Conservation (phyloP, 2,888 invertebrate species). For the Lasioglossum malachurum region DNA sequence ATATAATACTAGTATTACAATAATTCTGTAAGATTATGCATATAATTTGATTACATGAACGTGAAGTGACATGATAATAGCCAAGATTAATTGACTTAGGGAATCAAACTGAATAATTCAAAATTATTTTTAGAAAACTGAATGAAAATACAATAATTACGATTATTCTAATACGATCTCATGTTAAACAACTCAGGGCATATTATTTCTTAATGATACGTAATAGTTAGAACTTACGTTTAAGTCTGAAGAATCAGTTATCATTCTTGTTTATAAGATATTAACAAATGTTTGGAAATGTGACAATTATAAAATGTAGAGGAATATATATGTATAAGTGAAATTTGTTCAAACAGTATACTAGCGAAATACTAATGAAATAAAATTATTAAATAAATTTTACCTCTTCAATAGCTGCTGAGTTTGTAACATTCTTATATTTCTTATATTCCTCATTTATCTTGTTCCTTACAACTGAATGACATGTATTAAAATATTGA, state of each 20-base stretch:
- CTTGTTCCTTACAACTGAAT: conserved; percentile 87
- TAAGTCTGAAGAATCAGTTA: neutral
- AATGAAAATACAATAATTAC: neutral
- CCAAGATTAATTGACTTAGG: neutral
- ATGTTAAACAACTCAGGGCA: neutral
- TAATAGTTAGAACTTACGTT: neutral
- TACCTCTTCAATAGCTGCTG: conserved; percentile 88
- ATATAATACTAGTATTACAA: conserved; percentile 67
- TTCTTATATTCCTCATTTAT: conserved; percentile 92
- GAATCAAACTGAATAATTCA: neutral
- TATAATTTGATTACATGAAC: neutral
- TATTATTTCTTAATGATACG: neutral
- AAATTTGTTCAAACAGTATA: neutral
- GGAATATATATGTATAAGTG: neutral
- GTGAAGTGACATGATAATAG: neutral
- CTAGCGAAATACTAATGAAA: conserved; percentile 22
- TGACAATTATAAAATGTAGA: neutral
- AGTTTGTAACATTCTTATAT: conserved; percentile 88
- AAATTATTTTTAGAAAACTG: neutral
- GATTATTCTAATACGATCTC: neutral
- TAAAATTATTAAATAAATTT: conserved; percentile 43
- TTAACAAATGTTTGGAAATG: neutral
- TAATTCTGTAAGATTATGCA: neutral
- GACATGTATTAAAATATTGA: conserved; percentile 37
- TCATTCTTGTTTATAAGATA: neutral